phyloP scores from a whole-genome alignment of 2,888 invertebrate genomes.

The Cataglyphis altisquamis region DNA sequence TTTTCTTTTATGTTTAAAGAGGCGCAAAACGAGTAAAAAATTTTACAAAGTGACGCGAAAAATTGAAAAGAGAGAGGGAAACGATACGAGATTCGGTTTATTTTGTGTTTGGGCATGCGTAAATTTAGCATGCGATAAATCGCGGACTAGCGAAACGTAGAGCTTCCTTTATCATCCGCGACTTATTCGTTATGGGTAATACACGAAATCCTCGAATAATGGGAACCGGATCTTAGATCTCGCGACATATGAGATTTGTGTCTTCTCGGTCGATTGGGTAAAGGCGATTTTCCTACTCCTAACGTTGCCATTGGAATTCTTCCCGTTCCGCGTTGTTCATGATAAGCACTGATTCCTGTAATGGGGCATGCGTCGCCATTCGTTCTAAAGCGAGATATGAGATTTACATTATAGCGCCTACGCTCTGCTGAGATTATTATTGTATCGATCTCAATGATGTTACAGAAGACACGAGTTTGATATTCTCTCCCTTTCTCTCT shows the following conservation, averaged over 20 bases:
- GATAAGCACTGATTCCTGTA: constrained; percentile 64
- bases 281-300: constrained; percentile 63
- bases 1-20: background rate
- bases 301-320: constrained; percentile 39
- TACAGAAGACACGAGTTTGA: background rate
- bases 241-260: constrained; percentile 69
- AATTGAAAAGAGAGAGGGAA: background rate
- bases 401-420: background rate
- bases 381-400: constrained; percentile 39
- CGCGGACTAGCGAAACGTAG: constrained; percentile 37
- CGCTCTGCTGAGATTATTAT: constrained; percentile 5
- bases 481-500: background rate
- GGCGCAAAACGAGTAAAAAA: background rate
- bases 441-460: background rate
- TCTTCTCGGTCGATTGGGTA: constrained; percentile 66
- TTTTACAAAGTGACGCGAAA: background rate
- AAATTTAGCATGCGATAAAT: constrained; percentile 46
- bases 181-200: constrained; percentile 73
- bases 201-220: constrained; percentile 71
- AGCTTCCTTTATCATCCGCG: constrained; percentile 63
- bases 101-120: background rate
- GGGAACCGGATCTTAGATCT: constrained; percentile 68
- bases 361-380: constrained; percentile 43
- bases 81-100: background rate
- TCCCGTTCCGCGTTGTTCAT: constrained; percentile 12